phyloP scores from a whole-genome alignment of 2,113 vertebrate species.

The Anser brachyrhynchus region DNA sequence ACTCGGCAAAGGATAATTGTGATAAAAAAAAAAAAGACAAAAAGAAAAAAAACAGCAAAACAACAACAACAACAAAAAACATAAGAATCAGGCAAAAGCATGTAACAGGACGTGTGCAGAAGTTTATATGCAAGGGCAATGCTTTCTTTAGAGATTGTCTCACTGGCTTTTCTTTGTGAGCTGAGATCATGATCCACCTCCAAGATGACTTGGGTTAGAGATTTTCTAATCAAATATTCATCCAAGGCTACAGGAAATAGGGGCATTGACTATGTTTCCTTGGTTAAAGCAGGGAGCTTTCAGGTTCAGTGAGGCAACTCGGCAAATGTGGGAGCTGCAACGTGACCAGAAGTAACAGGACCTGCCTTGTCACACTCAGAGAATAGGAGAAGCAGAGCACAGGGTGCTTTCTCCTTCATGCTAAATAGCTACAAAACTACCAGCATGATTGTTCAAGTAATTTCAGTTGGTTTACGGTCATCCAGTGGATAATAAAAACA shows the following conservation, averaged over 20 bases:
- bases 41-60: neutral
- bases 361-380: neutral
- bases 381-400: neutral
- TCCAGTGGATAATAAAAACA: constrained; percentile 8
- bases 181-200: neutral
- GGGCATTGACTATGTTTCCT: neutral
- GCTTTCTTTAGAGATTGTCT: neutral
- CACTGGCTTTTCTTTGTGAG: neutral
- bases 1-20: neutral
- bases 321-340: neutral
- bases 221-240: constrained; percentile 19
- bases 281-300: neutral
- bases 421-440: neutral
- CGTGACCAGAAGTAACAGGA: neutral
- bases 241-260: neutral
- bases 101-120: neutral
- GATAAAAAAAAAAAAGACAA: too few species aligned
- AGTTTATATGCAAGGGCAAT: neutral
- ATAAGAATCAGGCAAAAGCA: neutral
- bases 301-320: neutral
- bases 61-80: neutral
- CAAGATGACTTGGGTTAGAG: neutral
- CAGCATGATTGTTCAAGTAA: neutral
- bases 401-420: neutral
- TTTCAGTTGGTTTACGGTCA: neutral